These are phyloP conservation scores for Thyatira batis DNA, from an alignment of 2,888 invertebrate species.

Conservation along the genomic window DNA sequence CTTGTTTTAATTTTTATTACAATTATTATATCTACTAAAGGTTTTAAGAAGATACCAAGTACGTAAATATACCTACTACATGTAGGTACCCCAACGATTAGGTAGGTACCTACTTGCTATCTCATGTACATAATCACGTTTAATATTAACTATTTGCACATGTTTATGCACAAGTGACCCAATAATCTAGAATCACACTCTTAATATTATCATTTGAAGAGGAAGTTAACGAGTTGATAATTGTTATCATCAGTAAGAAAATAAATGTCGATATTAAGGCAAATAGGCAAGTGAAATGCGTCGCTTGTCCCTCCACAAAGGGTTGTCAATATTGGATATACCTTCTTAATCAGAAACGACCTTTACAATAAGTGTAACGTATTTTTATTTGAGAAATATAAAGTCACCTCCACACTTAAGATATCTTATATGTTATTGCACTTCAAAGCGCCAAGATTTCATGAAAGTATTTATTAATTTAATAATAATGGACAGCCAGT, in stretches of 20 bases:
- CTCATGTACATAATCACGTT: constrained; percentile 7
- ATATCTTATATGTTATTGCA: too few relatives aligned
- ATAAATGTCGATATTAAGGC: not conserved
- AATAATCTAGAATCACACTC: constrained; percentile 19
- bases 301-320: not conserved
- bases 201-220: constrained; percentile 15
- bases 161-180: constrained; percentile 13
- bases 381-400: too few relatives aligned
- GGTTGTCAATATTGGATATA: constrained; percentile 7
- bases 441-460: not conserved
- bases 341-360: too few relatives aligned
- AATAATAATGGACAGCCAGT: too few relatives aligned
- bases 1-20: too few relatives aligned
- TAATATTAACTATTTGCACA: constrained; percentile 17
- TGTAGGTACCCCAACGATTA: not conserved
- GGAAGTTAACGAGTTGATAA: constrained; percentile 7
- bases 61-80: too few relatives aligned
- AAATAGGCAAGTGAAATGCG: not conserved
- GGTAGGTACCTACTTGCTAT: not conserved
- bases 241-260: not conserved
- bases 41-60: too few relatives aligned
- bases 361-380: too few relatives aligned
- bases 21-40: too few relatives aligned
- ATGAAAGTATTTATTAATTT: too few relatives aligned
- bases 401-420: too few relatives aligned